Percentiles rank a stretch among this genome's conserved stretches.
These are phyloP conservation scores for Plotosus lineatus DNA, from an alignment of 2,113 vertebrate species.

Conservation along the genomic window DNA sequence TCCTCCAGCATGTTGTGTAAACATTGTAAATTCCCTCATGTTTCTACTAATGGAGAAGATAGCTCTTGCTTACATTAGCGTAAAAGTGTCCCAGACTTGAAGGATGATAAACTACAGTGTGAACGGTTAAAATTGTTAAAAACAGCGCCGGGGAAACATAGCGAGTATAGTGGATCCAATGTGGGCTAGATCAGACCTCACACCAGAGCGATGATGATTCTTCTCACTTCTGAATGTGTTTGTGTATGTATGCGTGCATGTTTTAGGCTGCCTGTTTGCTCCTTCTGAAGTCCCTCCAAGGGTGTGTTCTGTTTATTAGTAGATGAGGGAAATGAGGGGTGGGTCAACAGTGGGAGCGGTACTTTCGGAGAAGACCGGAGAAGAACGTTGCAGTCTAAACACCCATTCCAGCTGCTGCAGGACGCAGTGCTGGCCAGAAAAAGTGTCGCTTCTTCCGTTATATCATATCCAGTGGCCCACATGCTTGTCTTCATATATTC, in stretches of 20 bases:
- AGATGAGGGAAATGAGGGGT: constrained; percentile 57
- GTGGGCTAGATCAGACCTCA: constrained; percentile 47
- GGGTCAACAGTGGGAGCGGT: constrained; percentile 50
- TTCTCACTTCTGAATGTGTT: constrained; percentile 39
- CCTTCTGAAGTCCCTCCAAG: constrained; percentile 56
- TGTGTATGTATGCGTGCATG: constrained; percentile 38
- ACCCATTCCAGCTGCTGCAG: constrained; percentile 55
- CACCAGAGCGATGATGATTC: constrained; percentile 40
- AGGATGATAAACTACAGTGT: constrained; percentile 30
- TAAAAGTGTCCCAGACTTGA: constrained; percentile 44
- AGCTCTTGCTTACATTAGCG: constrained; percentile 50
- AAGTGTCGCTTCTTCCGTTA: constrained; percentile 39
- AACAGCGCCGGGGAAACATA: constrained; percentile 25
- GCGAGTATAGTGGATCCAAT: constrained; percentile 17
- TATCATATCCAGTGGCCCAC: constrained; percentile 33
- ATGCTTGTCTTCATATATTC: constrained; percentile 13
- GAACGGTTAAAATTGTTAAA: constrained; percentile 18
- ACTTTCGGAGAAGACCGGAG: constrained; percentile 45
- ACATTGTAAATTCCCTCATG: constrained; percentile 51
- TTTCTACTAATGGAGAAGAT: constrained; percentile 50
- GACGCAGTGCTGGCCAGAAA: constrained; percentile 39
- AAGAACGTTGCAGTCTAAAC: constrained; percentile 53
- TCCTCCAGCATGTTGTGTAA: constrained; percentile 46
- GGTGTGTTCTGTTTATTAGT: constrained; percentile 60
- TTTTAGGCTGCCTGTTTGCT: constrained; percentile 47